These are phyloP conservation scores for Gadopsis marmoratus DNA, from an alignment of 2,797 vertebrate species.

Conservation along the genomic window DNA sequence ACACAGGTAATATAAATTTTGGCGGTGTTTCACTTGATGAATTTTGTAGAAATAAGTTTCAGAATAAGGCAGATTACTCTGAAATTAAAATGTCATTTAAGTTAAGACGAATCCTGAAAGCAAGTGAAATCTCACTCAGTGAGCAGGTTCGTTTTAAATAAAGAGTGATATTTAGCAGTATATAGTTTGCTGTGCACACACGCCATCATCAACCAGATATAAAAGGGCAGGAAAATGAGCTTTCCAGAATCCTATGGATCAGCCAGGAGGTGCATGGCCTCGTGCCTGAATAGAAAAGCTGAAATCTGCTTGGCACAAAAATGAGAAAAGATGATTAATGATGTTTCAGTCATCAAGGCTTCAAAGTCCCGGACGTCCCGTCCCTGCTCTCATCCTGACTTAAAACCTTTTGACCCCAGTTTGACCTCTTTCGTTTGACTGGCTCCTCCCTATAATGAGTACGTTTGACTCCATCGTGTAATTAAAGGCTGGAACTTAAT, in stretches of 20 bases:
- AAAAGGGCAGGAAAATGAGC: constrained; percentile 62
- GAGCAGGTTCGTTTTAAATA: not conserved
- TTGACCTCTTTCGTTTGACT: constrained; percentile 37
- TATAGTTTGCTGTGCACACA: constrained; percentile 19
- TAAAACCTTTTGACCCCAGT: constrained; percentile 28
- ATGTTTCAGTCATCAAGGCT: constrained; percentile 27
- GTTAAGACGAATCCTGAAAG: not conserved
- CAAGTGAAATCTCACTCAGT: not conserved
- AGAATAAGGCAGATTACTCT: not conserved
- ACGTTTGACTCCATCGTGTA: constrained; percentile 9
- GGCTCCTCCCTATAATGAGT: constrained; percentile 20
- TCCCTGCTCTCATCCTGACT: constrained; percentile 17
- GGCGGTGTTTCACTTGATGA: not conserved
- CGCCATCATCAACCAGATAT: constrained; percentile 19
- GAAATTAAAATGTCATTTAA: not conserved
- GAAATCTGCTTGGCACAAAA: constrained; percentile 59
- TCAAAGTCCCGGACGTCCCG: not conserved
- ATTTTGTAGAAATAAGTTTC: not conserved
- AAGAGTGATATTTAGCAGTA: constrained; percentile 2
- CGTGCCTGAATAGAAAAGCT: constrained; percentile 57
- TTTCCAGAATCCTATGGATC: constrained; percentile 73
- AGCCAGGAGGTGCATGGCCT: constrained; percentile 56
- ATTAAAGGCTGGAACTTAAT: constrained; percentile 44
- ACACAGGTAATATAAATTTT: not conserved
- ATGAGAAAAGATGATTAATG: constrained; percentile 58